Percentiles rank a stretch among this genome's conserved stretches.
Conservation (phyloP, 1,140 invertebrate genomes). For the Formica selysi region DNA sequence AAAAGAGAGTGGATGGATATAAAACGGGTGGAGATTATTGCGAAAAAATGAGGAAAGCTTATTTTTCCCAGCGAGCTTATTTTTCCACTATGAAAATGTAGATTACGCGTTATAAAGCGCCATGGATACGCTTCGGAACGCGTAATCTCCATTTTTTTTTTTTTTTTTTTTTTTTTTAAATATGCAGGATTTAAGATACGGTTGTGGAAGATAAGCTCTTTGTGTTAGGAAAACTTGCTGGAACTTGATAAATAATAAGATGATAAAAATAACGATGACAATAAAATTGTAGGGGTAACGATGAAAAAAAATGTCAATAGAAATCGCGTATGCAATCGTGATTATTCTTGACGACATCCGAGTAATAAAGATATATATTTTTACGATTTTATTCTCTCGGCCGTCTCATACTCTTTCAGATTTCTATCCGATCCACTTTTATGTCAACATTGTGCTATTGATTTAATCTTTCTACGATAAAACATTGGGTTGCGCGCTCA, state of each 20-base stretch:
- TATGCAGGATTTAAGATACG: background rate
- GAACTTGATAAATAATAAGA: background rate
- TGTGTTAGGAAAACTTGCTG: background rate
- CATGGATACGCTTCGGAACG: conserved; percentile 17
- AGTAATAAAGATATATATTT: background rate
- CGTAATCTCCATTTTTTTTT: conserved; percentile 46
- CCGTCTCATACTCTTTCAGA: background rate
- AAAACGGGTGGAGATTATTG: conserved; percentile 41
- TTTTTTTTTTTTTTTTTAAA: background rate
- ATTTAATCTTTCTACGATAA: background rate
- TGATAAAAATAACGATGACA: background rate
- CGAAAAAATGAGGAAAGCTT: conserved; percentile 39
- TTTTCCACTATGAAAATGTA: conserved; percentile 52
- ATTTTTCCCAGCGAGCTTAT: conserved; percentile 48
- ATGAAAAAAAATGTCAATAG: background rate
- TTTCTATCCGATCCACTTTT: background rate
- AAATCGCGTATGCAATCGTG: background rate
- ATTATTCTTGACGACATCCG: background rate
- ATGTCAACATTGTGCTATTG: background rate
- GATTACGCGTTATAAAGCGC: conserved; percentile 36
- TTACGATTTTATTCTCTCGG: background rate
- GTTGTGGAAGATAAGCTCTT: background rate
- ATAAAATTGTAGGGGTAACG: background rate
- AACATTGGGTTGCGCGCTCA: background rate
- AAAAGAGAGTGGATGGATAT: conserved; percentile 5